Evolutionary conservation across 2,888 invertebrate genomes (phyloP), one percentile per base, ranked within the genome.

Genomic region (Mactromeris polynyma): DNA sequence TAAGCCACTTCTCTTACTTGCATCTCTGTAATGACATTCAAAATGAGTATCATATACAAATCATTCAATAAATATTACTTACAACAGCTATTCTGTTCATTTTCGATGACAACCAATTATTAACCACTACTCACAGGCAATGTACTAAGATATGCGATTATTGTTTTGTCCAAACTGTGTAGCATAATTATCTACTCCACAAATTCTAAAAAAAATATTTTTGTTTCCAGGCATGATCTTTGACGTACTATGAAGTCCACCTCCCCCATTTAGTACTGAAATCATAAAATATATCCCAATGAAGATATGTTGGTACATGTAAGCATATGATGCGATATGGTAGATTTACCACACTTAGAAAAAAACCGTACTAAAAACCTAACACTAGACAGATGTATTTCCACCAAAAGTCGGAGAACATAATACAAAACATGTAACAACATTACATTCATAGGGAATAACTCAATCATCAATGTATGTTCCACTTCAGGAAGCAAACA

Each of bases 181-280:
- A n/a, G 82, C 64, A 82, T 58, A 58, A 14, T 40, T 40, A 14
- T 82, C 38, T n/a, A 82, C 82, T 64, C 64, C 26, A 64, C 7
- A 40, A 82, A 64, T n/a, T 82, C n/a, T 21, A 82, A 40, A 40
- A 82, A 82, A 31, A n/a, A n/a, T n/a, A n/a, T n/a, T n/a, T 64
- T 40, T 36, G n/a, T 40, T 64, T 64, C 82, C 82, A 82, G 14
- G 26, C 64, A 17, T 36, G 31, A 64, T 82, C 64, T 40, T 82
- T 58, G 82, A 64, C 64, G 54, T 82, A 64, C 26, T 58, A 64
- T 1, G 26, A 11, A 3, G n/a, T n/a, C 64, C 40, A 54, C 40
- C 64, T 64, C 3, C 82, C n/a, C 82, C 1, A 2, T 0, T 2
- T 38, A 26, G 40, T 11, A 0, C 81, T 81, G 33, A 2, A 80